phyloP scores from a whole-genome alignment of 1,140 invertebrate species.

The Arctopsyche grandis region DNA sequence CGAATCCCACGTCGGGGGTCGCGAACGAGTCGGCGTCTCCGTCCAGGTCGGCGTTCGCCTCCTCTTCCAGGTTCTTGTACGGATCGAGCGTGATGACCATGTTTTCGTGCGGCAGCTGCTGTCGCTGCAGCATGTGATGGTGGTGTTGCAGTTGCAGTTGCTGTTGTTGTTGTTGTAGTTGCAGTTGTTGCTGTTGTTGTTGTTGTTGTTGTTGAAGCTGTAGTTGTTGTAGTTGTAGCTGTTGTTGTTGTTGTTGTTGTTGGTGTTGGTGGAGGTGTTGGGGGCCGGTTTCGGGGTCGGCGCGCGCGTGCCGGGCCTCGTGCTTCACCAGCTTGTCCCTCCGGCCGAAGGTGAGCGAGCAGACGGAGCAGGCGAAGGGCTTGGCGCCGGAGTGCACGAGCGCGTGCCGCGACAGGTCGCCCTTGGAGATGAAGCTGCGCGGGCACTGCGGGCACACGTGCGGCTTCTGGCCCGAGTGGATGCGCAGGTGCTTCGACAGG shows the following conservation, averaged over 20 bases:
- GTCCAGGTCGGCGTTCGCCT: not conserved
- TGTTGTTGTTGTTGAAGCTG: conserved; percentile 19
- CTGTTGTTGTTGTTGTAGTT: too few species aligned
- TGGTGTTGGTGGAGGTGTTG: not conserved
- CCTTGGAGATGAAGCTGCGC: conserved; percentile 77
- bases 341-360: conserved; percentile 73
- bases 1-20: conserved; percentile 16
- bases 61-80: conserved; percentile 61
- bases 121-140: not conserved
- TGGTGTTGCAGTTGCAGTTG: too few species aligned
- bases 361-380: conserved; percentile 74
- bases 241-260: too few species aligned
- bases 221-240: conserved; percentile 53
- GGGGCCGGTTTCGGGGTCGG: conserved; percentile 45
- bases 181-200: conserved; percentile 53
- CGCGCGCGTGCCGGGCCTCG: conserved; percentile 66
- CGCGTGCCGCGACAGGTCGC: conserved; percentile 75
- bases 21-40: not conserved
- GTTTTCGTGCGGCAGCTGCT: conserved; percentile 59
- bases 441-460: conserved; percentile 80
- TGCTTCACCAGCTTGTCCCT: conserved; percentile 71
- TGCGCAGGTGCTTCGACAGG: conserved; percentile 84
- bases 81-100: conserved; percentile 70
- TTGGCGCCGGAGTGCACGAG: conserved; percentile 78
- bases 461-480: conserved; percentile 75